A percentile compares a stretch with the other conserved stretches of the same genome.
Evolutionary conservation across 2,888 invertebrate genomes (phyloP).

Genomic region (Euplexia lucipara): DNA sequence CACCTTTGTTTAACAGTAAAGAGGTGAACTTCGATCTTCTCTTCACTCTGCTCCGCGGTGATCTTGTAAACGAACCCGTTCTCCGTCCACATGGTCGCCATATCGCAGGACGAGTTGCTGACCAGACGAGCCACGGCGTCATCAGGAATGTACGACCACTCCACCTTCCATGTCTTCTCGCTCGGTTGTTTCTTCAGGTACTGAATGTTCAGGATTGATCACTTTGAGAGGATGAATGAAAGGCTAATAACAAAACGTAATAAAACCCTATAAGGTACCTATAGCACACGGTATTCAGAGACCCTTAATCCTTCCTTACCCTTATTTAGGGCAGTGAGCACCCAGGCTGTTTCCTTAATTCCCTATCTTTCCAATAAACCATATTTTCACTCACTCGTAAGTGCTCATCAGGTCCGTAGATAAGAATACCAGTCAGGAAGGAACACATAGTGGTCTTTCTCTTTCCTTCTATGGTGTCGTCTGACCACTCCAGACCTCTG

Average conservation of each 20-base stretch:
- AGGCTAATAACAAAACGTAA: too few relatives aligned
- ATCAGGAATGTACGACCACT: slow-evolving; percentile 71
- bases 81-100: slow-evolving; percentile 79
- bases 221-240: too few relatives aligned
- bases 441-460: slow-evolving; percentile 77
- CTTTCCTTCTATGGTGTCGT: slow-evolving; percentile 66
- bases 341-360: too few relatives aligned
- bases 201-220: slow-evolving; percentile 71
- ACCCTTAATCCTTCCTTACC: too few relatives aligned
- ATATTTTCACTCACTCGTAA: slow-evolving; percentile 75
- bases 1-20: slow-evolving; percentile 84
- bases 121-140: slow-evolving; percentile 77
- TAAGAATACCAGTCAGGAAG: slow-evolving; percentile 80
- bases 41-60: slow-evolving; percentile 75
- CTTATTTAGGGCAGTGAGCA: too few relatives aligned
- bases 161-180: slow-evolving; percentile 80
- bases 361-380: too few relatives aligned
- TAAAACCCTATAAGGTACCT: too few relatives aligned
- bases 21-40: slow-evolving; percentile 75
- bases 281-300: too few relatives aligned
- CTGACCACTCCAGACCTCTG: slow-evolving; percentile 81
- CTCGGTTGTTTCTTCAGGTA: slow-evolving; percentile 76
- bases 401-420: slow-evolving; percentile 83
- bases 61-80: slow-evolving; percentile 80
- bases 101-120: slow-evolving; percentile 76